Base-by-base conservation (phyloP, 2,888 invertebrate species). In the Onchidella celtica region DNA sequence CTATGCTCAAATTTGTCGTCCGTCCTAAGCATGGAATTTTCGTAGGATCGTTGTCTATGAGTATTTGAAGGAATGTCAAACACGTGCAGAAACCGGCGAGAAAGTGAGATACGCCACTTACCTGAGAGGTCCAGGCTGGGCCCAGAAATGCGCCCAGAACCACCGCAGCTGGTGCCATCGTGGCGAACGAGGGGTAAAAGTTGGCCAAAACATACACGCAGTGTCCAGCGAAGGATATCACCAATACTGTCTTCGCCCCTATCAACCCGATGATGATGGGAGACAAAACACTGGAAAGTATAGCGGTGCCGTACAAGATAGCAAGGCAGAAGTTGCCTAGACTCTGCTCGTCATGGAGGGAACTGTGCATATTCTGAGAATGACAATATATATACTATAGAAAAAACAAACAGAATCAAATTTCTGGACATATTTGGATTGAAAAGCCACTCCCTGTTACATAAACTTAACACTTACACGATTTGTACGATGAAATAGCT, bases 301-400 rank as follows among this genome's bases (percentile, higher is more conserved):
- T 88, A 57, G 89, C 90, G 66, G 87, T 87, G 6, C 86, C 91
- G 79, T 92, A 90, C 76, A 92, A 77, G 77, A 87, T 88, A 55
- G 90, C 87, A 24, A 92, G 84, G 0, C 90, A 89, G 32, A 87
- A 86, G 47, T 90, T 85, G 3, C 90, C 90, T 24, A 90, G 85
- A 27, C 88, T 89, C 21, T 84, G 86, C 78, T 88, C 87, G 63
- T 89, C 87, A 84, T 92, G 89, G 24, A 91, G 80, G 36, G 89
- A 89, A 72, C 90, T 91, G 84, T 91, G 91, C 4, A 92, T 85
- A 59, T 90, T 91, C 84, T 91, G 90, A 2, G 88, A 87, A 1
- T 88, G 88, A 63, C 86, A 88, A 1, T 89, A 57, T n/a, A n/a
- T n/a, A n/a, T n/a, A n/a, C n/a, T n/a, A n/a, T n/a, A n/a, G n/a